Evolutionary conservation across 2,797 vertebrate species (phyloP).

Genomic region (Sebastes melanostomus): DNA sequence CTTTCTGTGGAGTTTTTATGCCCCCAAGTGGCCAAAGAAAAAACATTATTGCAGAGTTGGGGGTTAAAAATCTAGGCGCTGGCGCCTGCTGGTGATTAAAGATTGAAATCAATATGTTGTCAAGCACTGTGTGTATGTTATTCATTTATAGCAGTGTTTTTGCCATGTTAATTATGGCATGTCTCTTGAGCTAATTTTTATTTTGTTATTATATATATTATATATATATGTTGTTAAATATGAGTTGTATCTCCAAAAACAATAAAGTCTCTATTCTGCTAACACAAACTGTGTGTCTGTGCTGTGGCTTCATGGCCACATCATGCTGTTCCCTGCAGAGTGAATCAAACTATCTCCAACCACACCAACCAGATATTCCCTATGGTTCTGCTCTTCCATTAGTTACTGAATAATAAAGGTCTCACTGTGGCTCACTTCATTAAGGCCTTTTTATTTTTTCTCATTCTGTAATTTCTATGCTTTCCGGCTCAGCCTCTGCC

Average conservation of each 20-base stretch:
- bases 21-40: background rate
- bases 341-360: conserved; percentile 9
- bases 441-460: conserved; percentile 23
- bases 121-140: background rate
- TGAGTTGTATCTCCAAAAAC: background rate
- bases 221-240: background rate
- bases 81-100: conserved; percentile 28
- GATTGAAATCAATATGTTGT: background rate
- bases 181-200: background rate
- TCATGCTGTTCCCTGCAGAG: background rate
- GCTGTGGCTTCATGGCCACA: background rate
- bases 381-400: conserved; percentile 29
- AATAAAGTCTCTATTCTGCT: conserved; percentile 7
- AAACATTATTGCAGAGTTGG: background rate
- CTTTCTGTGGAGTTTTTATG: background rate
- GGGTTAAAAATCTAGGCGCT: conserved; percentile 12
- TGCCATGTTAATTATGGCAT: background rate
- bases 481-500: conserved; percentile 10
- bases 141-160: conserved; percentile 1
- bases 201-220: conserved; percentile 1
- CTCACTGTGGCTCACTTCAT: conserved; percentile 39
- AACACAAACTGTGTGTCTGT: background rate
- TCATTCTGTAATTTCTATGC: conserved; percentile 34
- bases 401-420: conserved; percentile 52
- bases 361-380: conserved; percentile 19